Conservation (phyloP, 2,888 invertebrate genomes). For the Ophion obscuratus region DNA sequence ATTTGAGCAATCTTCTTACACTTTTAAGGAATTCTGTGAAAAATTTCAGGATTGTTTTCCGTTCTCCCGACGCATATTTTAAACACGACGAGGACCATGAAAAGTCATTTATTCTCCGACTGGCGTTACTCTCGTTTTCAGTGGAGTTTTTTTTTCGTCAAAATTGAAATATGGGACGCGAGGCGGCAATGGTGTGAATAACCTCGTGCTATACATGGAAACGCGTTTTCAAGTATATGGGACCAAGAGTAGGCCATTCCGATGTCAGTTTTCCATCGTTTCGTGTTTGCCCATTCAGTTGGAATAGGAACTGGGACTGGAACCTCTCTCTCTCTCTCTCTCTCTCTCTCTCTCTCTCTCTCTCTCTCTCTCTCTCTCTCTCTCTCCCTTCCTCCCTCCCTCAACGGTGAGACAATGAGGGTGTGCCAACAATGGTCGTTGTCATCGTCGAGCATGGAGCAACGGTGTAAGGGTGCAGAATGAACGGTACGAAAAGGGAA, state of each 20-base stretch:
- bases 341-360: constrained; percentile 14
- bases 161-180: constrained; percentile 19
- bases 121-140: neutral
- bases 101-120: neutral
- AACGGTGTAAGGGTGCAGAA: constrained; percentile 29
- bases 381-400: neutral
- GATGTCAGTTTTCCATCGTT: constrained; percentile 64
- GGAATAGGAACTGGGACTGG: constrained; percentile 49
- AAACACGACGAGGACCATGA: neutral
- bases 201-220: constrained; percentile 29
- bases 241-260: constrained; percentile 64
- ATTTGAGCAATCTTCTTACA: too few species aligned
- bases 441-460: constrained; percentile 44
- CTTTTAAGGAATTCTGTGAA: too few species aligned
- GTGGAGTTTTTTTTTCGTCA: neutral
- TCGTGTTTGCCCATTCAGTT: constrained; percentile 59
- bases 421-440: constrained; percentile 60
- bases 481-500: constrained; percentile 26
- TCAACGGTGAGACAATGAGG: constrained; percentile 58
- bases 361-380: neutral
- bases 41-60: too few species aligned
- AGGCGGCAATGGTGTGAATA: constrained; percentile 38
- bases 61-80: too few species aligned
- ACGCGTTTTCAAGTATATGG: constrained; percentile 28
- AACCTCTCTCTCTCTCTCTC: constrained; percentile 23